phyloP scores from a whole-genome alignment of 1,140 invertebrate species.

The Apis dorsata region DNA sequence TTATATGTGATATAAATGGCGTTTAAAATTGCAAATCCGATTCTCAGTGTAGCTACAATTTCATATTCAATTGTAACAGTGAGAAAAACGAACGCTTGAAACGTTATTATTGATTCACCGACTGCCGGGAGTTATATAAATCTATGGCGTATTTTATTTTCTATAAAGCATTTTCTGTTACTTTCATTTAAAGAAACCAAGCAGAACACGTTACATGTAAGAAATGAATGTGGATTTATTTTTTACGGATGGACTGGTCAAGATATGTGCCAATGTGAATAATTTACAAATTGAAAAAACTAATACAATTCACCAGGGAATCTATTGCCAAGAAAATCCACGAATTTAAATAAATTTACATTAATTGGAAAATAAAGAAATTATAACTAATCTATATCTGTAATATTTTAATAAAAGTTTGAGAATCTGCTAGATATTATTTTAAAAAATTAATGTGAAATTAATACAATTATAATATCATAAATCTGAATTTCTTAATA shows the following conservation, averaged over 20 bases:
- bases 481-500: no score
- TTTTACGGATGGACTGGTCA: background rate
- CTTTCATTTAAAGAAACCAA: constrained; percentile 20
- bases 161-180: background rate
- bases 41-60: no score
- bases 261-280: background rate
- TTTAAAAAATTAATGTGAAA: background rate
- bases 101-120: constrained; percentile 11
- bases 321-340: background rate
- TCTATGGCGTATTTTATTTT: constrained; percentile 9
- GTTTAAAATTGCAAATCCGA: constrained; percentile 5
- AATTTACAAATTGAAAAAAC: background rate
- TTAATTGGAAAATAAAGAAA: background rate
- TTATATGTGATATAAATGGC: background rate
- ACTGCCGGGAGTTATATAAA: constrained; percentile 20
- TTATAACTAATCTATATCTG: no score
- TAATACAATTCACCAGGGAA: background rate
- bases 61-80: no score
- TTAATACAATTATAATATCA: background rate
- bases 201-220: background rate
- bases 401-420: no score
- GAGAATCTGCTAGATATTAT: background rate
- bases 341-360: background rate
- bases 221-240: background rate
- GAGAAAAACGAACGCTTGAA: background rate